These are phyloP conservation scores for Acleris laterana DNA, from an alignment of 2,888 invertebrate genomes.

Conservation along the genomic window DNA sequence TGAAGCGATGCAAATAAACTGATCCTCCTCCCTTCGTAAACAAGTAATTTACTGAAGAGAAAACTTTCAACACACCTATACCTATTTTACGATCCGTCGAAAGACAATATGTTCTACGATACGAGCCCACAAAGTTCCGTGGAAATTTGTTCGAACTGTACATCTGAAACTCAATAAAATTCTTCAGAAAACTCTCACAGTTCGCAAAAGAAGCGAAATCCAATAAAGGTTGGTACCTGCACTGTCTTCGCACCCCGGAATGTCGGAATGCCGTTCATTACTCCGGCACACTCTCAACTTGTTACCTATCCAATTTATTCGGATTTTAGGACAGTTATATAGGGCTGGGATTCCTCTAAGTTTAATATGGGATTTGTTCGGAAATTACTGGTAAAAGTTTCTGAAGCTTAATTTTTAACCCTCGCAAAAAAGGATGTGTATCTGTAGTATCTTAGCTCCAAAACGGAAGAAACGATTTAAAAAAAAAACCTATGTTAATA, in stretches of 20 bases:
- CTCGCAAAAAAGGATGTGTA: no score
- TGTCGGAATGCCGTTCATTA: slow-evolving; percentile 38
- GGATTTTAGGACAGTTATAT: slow-evolving; percentile 37
- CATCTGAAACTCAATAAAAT: slow-evolving; percentile 36
- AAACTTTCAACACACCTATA: neutral
- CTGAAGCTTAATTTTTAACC: neutral
- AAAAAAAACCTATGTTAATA: no score
- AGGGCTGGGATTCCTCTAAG: slow-evolving; percentile 16
- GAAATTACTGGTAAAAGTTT: slow-evolving; percentile 7
- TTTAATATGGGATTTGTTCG: slow-evolving; percentile 26
- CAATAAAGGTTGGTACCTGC: slow-evolving; percentile 36
- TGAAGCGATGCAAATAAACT: neutral
- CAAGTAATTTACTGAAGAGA: neutral
- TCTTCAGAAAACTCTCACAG: slow-evolving; percentile 32
- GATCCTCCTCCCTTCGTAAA: neutral
- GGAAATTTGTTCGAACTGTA: slow-evolving; percentile 36
- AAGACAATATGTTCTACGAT: slow-evolving; percentile 20
- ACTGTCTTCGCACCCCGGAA: slow-evolving; percentile 34
- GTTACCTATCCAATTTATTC: slow-evolving; percentile 39
- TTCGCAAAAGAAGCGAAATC: slow-evolving; percentile 34
- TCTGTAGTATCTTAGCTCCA: no score
- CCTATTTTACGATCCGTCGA: neutral
- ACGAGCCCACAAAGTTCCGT: slow-evolving; percentile 27
- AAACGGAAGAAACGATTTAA: no score
- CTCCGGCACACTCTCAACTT: slow-evolving; percentile 35